Conservation (phyloP, 2,888 invertebrate genomes). For the Agrochola lota region DNA sequence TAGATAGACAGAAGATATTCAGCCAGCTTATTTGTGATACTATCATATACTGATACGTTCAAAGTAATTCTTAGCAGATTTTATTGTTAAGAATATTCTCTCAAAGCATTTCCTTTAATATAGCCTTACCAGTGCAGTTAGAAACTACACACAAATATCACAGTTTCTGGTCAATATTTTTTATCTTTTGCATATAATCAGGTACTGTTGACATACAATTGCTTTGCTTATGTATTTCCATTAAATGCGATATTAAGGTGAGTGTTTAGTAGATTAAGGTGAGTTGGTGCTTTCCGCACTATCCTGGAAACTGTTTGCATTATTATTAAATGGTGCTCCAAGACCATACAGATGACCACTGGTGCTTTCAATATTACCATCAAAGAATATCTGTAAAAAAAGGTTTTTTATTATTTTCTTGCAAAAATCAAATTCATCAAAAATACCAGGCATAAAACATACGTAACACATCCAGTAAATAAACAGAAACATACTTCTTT, state of each 20-base stretch:
- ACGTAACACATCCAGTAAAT: neutral
- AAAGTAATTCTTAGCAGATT: constrained; percentile 12
- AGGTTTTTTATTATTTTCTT: neutral
- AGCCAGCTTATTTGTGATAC: neutral
- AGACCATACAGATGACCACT: constrained; percentile 99
- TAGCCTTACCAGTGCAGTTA: constrained; percentile 38
- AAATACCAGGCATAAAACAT: neutral
- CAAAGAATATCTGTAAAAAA: constrained; percentile 96
- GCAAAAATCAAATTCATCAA: neutral
- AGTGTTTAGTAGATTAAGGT: constrained; percentile 8
- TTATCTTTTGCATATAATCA: constrained; percentile 60
- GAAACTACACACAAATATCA: constrained; percentile 62
- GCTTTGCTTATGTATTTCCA: constrained; percentile 62
- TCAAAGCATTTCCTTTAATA: constrained; percentile 22
- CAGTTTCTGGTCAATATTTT: constrained; percentile 59
- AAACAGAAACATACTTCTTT: constrained; percentile 74
- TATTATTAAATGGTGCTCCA: constrained; percentile 95
- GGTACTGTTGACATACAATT: constrained; percentile 57
- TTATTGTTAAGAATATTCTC: constrained; percentile 1
- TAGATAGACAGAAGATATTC: constrained; percentile 2
- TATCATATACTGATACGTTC: constrained; percentile 14
- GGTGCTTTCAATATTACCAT: constrained; percentile 99
- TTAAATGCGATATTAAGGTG: constrained; percentile 65
- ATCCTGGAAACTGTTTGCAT: constrained; percentile 92
- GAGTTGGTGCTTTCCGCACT: constrained; percentile 92